Evolutionary conservation across 2,113 vertebrate genomes (phyloP).

Genomic region (Tenrec ecaudatus): DNA sequence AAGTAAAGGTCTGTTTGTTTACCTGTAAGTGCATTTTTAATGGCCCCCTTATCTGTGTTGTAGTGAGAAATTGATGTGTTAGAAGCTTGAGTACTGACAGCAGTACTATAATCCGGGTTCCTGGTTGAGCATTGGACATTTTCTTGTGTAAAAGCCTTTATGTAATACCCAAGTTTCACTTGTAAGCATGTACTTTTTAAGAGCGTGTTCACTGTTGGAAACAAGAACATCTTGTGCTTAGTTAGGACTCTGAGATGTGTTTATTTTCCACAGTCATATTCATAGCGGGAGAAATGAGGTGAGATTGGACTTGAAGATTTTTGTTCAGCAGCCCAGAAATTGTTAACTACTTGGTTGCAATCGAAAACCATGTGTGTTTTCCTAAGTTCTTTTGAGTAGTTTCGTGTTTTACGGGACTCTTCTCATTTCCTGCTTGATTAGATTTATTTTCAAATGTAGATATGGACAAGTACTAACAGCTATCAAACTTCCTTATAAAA

Average conservation of each 20-base stretch:
- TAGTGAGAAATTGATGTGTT: slow-evolving; percentile 2
- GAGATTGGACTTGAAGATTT: neutral
- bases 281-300: neutral
- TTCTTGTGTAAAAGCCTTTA: neutral
- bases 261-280: neutral
- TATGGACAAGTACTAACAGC: slow-evolving; percentile 34
- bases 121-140: neutral
- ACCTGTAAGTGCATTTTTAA: neutral
- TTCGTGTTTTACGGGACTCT: slow-evolving; percentile 23
- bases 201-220: neutral
- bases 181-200: neutral
- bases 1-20: neutral
- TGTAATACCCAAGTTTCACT: neutral
- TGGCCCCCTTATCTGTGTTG: slow-evolving; percentile 12
- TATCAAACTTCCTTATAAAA: slow-evolving; percentile 35
- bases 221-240: slow-evolving; percentile 30
- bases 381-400: slow-evolving; percentile 28
- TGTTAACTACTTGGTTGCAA: neutral
- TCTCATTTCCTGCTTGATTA: slow-evolving; percentile 41
- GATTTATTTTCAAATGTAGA: slow-evolving; percentile 55
- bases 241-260: slow-evolving; percentile 23
- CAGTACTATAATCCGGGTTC: neutral
- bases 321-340: slow-evolving; percentile 25
- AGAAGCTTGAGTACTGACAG: neutral
- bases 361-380: neutral